Percentiles rank a stretch among this genome's conserved stretches.
phyloP scores from a whole-genome alignment of 2,888 invertebrate species.

The Scaptomyza flava region DNA sequence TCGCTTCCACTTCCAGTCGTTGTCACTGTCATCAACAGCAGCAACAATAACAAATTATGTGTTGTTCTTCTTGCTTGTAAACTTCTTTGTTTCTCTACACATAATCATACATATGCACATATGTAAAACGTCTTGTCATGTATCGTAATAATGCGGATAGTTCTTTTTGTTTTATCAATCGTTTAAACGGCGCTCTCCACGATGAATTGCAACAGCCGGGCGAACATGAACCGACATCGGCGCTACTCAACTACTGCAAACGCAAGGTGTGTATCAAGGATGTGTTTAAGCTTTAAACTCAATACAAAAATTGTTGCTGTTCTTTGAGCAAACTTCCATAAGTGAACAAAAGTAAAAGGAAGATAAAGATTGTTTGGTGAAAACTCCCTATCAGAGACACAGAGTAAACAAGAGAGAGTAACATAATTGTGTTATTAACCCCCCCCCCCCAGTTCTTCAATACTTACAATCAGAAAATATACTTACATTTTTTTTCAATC shows the following conservation, averaged over 20 bases:
- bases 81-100: conserved; percentile 1
- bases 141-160: conserved; percentile 73
- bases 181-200: conserved; percentile 85
- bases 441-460: background rate
- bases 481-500: too few relatives aligned
- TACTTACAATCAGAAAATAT: background rate
- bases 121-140: conserved; percentile 50
- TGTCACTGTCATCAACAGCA: conserved; percentile 6
- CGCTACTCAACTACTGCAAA: conserved; percentile 92
- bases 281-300: background rate
- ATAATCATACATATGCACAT: background rate
- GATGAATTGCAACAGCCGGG: conserved; percentile 87
- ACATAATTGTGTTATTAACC: background rate
- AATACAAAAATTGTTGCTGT: background rate
- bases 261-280: conserved; percentile 86
- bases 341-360: background rate
- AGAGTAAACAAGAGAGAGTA: background rate
- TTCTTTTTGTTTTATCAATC: conserved; percentile 78
- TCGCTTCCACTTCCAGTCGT: conserved; percentile 31
- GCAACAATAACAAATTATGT: conserved; percentile 50
- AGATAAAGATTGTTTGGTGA: background rate
- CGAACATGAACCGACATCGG: conserved; percentile 91
- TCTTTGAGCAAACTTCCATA: background rate
- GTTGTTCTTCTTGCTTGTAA: conserved; percentile 26
- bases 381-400: background rate